Evolutionary conservation across 2,113 vertebrate species (phyloP).

Genomic region (Aegotheles bennettii): DNA sequence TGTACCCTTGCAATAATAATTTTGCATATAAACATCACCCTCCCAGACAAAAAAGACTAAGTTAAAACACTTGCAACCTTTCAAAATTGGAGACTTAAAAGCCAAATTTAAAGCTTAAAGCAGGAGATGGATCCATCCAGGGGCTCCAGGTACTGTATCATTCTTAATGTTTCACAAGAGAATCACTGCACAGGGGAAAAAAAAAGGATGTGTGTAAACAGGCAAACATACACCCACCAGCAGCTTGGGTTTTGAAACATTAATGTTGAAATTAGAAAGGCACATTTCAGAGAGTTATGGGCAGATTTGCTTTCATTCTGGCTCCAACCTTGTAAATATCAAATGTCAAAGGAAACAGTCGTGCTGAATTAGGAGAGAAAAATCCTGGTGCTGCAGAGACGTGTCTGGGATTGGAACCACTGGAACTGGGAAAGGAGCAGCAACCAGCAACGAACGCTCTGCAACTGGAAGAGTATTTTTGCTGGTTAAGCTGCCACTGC

Average conservation of each 20-base stretch:
- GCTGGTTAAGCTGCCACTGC: neutral
- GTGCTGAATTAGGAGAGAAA: neutral
- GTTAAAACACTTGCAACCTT: neutral
- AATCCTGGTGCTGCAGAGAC: neutral
- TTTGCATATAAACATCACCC: neutral
- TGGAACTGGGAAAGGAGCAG: neutral
- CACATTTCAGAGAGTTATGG: neutral
- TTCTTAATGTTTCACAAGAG: neutral
- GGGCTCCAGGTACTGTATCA: neutral
- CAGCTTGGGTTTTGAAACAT: slow-evolving; percentile 20
- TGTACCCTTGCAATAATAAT: neutral
- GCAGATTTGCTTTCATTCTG: slow-evolving; percentile 38
- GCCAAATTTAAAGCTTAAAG: neutral
- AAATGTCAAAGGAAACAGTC: slow-evolving; percentile 12
- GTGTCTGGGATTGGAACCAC: accelerated
- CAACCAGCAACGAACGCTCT: neutral
- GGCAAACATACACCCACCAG: neutral
- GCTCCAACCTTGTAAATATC: slow-evolving; percentile 12
- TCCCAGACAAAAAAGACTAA: neutral
- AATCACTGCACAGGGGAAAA: neutral
- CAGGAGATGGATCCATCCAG: neutral
- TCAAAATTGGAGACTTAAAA: neutral
- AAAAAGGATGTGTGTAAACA: neutral
- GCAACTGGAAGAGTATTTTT: slow-evolving; percentile 6
- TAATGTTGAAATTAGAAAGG: slow-evolving; percentile 29